A percentile compares a stretch with the other conserved stretches of the same genome.
These are phyloP conservation scores for Stenopsyche tienmushanensis DNA, from an alignment of 1,140 invertebrate species.

Conservation along the genomic window DNA sequence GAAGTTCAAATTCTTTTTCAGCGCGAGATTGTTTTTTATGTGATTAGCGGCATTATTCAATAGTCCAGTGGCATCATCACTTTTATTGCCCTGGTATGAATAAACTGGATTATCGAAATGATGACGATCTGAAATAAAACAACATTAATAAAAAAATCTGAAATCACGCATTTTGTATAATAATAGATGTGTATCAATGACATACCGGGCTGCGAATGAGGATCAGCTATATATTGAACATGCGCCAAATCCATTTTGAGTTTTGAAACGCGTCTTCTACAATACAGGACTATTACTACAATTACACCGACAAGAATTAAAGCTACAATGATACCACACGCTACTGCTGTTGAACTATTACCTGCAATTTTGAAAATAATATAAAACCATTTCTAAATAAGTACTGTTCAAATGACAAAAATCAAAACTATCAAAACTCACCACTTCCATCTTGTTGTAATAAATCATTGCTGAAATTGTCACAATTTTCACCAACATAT, in stretches of 20 bases:
- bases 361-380: constrained; percentile 38
- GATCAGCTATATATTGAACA: constrained; percentile 87
- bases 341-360: constrained; percentile 61
- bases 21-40: constrained; percentile 68
- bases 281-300: constrained; percentile 69
- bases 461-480: constrained; percentile 46
- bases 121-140: constrained; percentile 66
- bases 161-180: background rate
- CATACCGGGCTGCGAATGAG: constrained; percentile 63
- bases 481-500: constrained; percentile 65
- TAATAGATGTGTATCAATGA: background rate
- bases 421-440: constrained; percentile 8
- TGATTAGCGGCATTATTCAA: constrained; percentile 57
- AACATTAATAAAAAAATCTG: background rate
- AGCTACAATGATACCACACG: constrained; percentile 65
- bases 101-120: constrained; percentile 94
- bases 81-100: constrained; percentile 66
- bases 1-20: constrained; percentile 58
- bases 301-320: constrained; percentile 67
- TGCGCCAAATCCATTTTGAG: constrained; percentile 84
- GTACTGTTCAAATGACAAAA: too few relatives aligned
- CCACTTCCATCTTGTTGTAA: constrained; percentile 28
- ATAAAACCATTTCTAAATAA: background rate
- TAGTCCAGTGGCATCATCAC: constrained; percentile 62
- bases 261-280: constrained; percentile 72